Evolutionary conservation across 2,888 invertebrate species (phyloP).

Genomic region (Hemistola chrysoprasaria): DNA sequence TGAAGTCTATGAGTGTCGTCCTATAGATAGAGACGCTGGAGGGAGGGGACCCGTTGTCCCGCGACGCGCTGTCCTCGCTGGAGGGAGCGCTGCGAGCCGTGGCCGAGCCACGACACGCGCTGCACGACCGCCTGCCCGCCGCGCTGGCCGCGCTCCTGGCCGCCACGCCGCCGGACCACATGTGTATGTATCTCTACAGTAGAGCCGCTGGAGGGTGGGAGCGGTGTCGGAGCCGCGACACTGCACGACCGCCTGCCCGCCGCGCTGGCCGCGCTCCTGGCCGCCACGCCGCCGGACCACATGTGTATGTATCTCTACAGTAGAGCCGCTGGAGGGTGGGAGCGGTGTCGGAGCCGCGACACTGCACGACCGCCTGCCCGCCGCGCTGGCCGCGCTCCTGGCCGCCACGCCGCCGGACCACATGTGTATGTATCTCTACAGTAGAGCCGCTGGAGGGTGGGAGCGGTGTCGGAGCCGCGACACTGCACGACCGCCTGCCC

Average conservation of each 20-base stretch:
- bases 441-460: constrained; percentile 60
- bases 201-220: constrained; percentile 56
- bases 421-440: constrained; percentile 54
- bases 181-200: too few relatives aligned
- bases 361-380: constrained; percentile 54
- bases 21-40: constrained; percentile 58
- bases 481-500: constrained; percentile 51
- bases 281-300: constrained; percentile 43
- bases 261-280: constrained; percentile 59
- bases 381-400: constrained; percentile 60
- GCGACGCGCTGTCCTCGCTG: constrained; percentile 52
- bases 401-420: constrained; percentile 45
- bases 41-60: too few relatives aligned
- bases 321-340: constrained; percentile 59
- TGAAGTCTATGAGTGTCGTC: too few relatives aligned
- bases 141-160: constrained; percentile 62
- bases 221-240: constrained; percentile 42
- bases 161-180: constrained; percentile 40
- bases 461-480: constrained; percentile 41
- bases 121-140: constrained; percentile 55
- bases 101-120: constrained; percentile 37
- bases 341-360: constrained; percentile 40
- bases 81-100: constrained; percentile 56
- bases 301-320: too few relatives aligned
- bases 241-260: constrained; percentile 56